phyloP scores from a whole-genome alignment of 2,797 vertebrate genomes.

The Brachymystax lenok region DNA sequence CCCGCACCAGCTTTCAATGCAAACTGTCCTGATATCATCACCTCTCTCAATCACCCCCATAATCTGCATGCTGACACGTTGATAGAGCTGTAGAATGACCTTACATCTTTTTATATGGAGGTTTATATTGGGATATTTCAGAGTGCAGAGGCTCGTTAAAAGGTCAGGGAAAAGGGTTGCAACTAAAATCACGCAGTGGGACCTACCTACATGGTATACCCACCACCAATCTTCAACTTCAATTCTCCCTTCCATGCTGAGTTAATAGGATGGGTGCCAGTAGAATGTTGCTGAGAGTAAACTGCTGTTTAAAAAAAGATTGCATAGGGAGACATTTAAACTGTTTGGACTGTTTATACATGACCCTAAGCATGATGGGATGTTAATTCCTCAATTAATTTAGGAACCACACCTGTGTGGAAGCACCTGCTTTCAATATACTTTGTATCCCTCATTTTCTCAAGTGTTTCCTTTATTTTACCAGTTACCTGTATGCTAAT shows the following conservation, averaged over 20 bases:
- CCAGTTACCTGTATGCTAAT: not conserved
- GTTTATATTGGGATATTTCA: conserved; percentile 32
- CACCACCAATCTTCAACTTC: conserved; percentile 42
- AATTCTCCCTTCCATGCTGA: conserved; percentile 28
- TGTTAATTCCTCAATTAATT: too few relatives aligned
- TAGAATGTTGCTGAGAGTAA: conserved; percentile 43
- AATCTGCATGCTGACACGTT: conserved; percentile 69
- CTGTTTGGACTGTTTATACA: conserved; percentile 49
- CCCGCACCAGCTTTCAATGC: conserved; percentile 57
- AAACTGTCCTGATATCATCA: conserved; percentile 58
- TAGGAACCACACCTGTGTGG: too few relatives aligned
- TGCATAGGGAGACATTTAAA: conserved; percentile 62
- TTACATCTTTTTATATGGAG: conserved; percentile 44
- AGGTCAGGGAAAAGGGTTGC: conserved; percentile 32
- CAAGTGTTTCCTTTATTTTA: too few relatives aligned
- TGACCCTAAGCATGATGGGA: too few relatives aligned
- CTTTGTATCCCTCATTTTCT: too few relatives aligned
- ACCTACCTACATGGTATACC: not conserved
- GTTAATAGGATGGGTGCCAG: conserved; percentile 50
- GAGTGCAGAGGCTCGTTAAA: conserved; percentile 42
- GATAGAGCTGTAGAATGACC: conserved; percentile 62
- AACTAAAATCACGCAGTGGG: conserved; percentile 25
- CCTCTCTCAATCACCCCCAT: conserved; percentile 66
- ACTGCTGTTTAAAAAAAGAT: conserved; percentile 47
- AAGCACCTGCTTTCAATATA: too few relatives aligned